Conservation (phyloP, 1,140 invertebrate genomes). For the Pseudomyrmex pallidus region DNA sequence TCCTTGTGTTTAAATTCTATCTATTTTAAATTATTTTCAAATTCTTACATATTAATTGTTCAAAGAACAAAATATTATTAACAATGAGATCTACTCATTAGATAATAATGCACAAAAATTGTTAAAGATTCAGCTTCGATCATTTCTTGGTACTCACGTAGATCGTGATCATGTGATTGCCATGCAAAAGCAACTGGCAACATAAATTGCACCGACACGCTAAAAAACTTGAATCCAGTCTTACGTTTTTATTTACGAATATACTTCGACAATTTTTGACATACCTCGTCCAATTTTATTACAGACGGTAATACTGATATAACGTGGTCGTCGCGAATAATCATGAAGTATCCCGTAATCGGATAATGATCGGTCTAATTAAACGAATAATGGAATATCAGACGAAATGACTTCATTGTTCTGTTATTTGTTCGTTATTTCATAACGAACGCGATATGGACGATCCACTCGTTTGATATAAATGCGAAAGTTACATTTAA, state of each 20-base stretch:
- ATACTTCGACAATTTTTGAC: slow-evolving; percentile 8
- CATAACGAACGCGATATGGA: slow-evolving; percentile 16
- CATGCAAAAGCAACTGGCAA: slow-evolving; percentile 19
- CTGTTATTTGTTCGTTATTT: slow-evolving; percentile 32
- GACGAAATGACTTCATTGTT: slow-evolving; percentile 23
- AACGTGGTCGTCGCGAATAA: slow-evolving; percentile 23
- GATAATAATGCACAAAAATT: no score
- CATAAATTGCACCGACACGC: slow-evolving; percentile 1
- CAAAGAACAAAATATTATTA: no score
- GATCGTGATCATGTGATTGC: slow-evolving; percentile 9
- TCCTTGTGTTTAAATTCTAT: no score
- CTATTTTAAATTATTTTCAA: no score
- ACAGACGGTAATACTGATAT: slow-evolving; percentile 60
- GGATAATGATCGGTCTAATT: slow-evolving; percentile 31
- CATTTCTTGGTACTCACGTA: slow-evolving; percentile 1
- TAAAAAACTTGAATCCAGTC: slow-evolving; percentile 66
- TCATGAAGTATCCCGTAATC: slow-evolving; percentile 26
- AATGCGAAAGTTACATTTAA: slow-evolving; percentile 23
- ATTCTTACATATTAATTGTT: no score
- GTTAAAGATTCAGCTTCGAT: no score
- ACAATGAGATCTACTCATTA: no score
- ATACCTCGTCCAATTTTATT: slow-evolving; percentile 46
- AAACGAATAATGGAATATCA: slow-evolving; percentile 47
- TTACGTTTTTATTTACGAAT: slow-evolving; percentile 43
- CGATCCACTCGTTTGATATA: slow-evolving; percentile 27